Conservation (phyloP, 2,113 vertebrate genomes). For the Sterrhoptilus dennistouni region DNA sequence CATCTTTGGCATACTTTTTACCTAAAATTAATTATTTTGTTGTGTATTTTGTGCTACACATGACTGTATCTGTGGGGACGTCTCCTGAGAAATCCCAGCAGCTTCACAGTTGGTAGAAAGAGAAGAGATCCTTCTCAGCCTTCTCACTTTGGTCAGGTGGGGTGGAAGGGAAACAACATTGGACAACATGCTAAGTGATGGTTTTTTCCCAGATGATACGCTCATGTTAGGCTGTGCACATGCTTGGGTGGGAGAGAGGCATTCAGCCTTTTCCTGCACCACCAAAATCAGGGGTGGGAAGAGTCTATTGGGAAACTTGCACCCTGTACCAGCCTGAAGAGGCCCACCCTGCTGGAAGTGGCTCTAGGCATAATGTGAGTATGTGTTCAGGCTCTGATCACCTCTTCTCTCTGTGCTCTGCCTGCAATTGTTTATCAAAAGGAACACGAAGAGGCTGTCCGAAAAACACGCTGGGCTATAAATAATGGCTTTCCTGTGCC, state of each 20-base stretch:
- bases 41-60: neutral
- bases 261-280: neutral
- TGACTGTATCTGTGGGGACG: neutral
- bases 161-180: neutral
- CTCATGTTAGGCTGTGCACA: neutral
- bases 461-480: accelerated
- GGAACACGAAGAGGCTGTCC: neutral
- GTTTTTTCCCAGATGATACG: neutral
- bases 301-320: neutral
- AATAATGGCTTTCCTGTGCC: neutral
- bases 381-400: neutral
- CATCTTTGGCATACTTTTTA: neutral
- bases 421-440: neutral
- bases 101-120: neutral
- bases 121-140: neutral
- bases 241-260: neutral
- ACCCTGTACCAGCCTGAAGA: neutral
- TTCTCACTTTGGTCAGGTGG: neutral
- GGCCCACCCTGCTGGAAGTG: neutral
- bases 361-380: neutral
- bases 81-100: neutral
- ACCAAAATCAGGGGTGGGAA: neutral
- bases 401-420: neutral
- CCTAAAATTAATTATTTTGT: neutral
- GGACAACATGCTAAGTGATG: accelerated